These are phyloP conservation scores for Hirundichthys speculiger DNA, from an alignment of 2,113 vertebrate genomes.

Conservation along the genomic window DNA sequence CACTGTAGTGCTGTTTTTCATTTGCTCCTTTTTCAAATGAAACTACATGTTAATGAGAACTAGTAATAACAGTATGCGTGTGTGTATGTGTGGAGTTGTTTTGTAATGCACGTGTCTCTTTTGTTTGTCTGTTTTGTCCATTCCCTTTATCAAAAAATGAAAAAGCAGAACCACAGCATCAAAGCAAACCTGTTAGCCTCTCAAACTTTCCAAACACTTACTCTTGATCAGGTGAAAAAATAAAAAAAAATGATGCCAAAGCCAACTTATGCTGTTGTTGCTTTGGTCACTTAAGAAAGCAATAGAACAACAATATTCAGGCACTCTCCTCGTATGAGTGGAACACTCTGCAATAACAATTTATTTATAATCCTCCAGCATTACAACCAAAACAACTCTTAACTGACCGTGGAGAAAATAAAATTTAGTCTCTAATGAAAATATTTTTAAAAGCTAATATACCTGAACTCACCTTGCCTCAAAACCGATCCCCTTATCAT, in stretches of 20 bases:
- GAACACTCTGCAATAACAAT: conserved; percentile 76
- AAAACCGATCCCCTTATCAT: conserved; percentile 10
- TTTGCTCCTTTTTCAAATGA: conserved; percentile 54
- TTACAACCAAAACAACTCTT: conserved; percentile 48
- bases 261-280: conserved; percentile 38
- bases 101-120: conserved; percentile 25
- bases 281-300: conserved; percentile 67
- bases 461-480: conserved; percentile 9
- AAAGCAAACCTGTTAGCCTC: conserved; percentile 25
- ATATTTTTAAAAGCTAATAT: conserved; percentile 1
- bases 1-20: conserved; percentile 74
- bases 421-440: too few species aligned
- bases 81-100: conserved; percentile 21
- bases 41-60: conserved; percentile 19
- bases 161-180: conserved; percentile 39
- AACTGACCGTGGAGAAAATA: conserved; percentile 12
- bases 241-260: conserved; percentile 52
- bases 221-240: conserved; percentile 44
- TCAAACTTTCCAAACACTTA: conserved; percentile 26
- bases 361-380: conserved; percentile 34
- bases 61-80: conserved; percentile 21
- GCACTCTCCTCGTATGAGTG: conserved; percentile 55
- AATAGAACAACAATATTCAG: conserved; percentile 68
- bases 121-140: conserved; percentile 2
- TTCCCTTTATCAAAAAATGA: conserved; percentile 19